Percentiles rank a stretch among this genome's conserved stretches.
phyloP scores from a whole-genome alignment of 1,140 invertebrate genomes.

The Agrypnia vestita region DNA sequence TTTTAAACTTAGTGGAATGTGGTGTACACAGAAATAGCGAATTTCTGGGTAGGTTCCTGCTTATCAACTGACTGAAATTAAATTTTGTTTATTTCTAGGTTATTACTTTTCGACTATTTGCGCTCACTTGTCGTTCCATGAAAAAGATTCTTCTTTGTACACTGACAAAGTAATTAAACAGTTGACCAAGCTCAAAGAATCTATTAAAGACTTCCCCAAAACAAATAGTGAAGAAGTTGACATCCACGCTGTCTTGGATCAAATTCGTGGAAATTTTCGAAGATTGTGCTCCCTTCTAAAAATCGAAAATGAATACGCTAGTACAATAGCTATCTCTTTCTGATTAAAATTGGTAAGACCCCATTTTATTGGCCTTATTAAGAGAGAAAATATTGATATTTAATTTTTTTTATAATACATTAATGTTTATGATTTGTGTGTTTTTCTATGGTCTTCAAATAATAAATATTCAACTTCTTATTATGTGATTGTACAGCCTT shows the following conservation, averaged over 20 bases:
- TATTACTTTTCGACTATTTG: constrained; percentile 74
- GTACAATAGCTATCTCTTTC: constrained; percentile 72
- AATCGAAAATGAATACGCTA: constrained; percentile 72
- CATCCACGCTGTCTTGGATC: constrained; percentile 75
- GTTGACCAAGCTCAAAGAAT: constrained; percentile 73
- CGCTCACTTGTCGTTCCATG: constrained; percentile 62
- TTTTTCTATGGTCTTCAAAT: too few species aligned
- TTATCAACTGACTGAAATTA: background rate
- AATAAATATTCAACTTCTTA: too few species aligned
- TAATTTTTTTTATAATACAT: too few species aligned
- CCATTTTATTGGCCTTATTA: too few species aligned
- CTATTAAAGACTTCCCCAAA: constrained; percentile 78
- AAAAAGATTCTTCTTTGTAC: constrained; percentile 43
- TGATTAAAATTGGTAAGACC: constrained; percentile 60
- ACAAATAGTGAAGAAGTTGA: constrained; percentile 79
- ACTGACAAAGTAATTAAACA: constrained; percentile 73
- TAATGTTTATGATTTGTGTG: too few species aligned
- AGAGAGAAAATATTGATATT: too few species aligned
- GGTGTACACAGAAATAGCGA: too few species aligned
- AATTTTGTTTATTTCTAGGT: constrained; percentile 64
- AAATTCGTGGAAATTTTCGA: constrained; percentile 79
- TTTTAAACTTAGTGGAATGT: too few species aligned
- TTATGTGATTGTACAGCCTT: too few species aligned
- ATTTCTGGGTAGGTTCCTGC: too few species aligned
- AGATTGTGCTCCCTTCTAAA: constrained; percentile 80